Evolutionary conservation across 2,797 vertebrate species (phyloP), one percentile per base, ranked within the genome.

Genomic region (Siniperca scherzeri): DNA sequence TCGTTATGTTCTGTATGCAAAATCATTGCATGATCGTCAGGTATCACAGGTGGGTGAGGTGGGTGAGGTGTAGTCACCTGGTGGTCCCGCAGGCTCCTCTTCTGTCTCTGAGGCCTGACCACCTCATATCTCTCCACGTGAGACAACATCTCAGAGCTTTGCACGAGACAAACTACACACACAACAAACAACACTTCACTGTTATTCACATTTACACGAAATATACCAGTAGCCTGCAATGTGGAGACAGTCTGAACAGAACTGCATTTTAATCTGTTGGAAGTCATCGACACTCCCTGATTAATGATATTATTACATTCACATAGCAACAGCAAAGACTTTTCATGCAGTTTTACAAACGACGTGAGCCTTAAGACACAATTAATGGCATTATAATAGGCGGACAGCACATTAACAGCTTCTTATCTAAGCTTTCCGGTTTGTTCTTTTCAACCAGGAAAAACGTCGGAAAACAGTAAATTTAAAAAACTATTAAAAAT

Each of bases 41-140:
- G 65, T 53, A 0, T 46, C 21, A 33, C 22, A 70, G 60, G 52
- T 56, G 50, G 2, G 16, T 22, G 42, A 40, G 25, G 50, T 4
- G 5, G 48, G 50, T 70, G 25, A 8, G 62, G 22, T 77, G 1
- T 0, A 0, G 1, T 88, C 77, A 96, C 96, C 94, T 94, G 90
- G n/a, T 61, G 0, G 5, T 76, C 70, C 77, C 44, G 77, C 53
- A 94, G 78, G 38, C 92, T 93, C 82, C 96, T 90, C 55, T 61
- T 93, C 4, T 79, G 52, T 30, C 94, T 88, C 19, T 27, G 89
- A n/a, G 96, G 97, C 84, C 56, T 87, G 55, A 97, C 92, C 42
- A 97, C 92, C 70, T 96, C 89, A 2, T 96, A 97, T 1, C 44
- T 82, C 36, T 94, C 60, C 50, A 94, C 93, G 0, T 93, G 91